Evolutionary conservation across 2,113 vertebrate species (phyloP), one percentile per base, ranked within the genome.

Genomic region (Dipodomys merriami): DNA sequence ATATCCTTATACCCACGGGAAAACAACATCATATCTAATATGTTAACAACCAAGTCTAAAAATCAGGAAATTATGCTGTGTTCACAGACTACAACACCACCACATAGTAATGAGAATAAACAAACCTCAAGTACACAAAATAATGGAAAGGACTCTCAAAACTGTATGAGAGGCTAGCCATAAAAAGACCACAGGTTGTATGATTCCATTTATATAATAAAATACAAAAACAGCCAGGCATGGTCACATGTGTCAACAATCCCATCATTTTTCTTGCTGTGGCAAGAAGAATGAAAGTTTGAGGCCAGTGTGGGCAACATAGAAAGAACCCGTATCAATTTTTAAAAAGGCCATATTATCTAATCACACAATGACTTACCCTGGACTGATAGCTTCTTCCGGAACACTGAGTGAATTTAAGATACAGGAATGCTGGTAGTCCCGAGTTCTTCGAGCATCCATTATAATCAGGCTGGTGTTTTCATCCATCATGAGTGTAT

Each of bases 391-490:
- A 68, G 99, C 98, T 97, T 99, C 99, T 96, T 99, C 99, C 79
- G 99, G 99, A 83, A 99, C 98, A 6, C 98, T 99, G 97, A 99
- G 97, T 22, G 99, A 98, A 91, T 98, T 97, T 91, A 97, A 97
- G 96, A 99, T 99, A 95, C 98, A 98, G 13, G 99, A 99, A 95
- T 99, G 98, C 91, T 98, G 98, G 95, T 99, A 99, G 97, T 99
- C 99, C 46, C 94, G 97, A 20, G 93, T 39, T 96, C 90, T 98
- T 46, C 99, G 98, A 35, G 99, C 98, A 93, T 99, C 99, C 99
- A 99, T 99, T 95, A 99, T 98, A 90, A 99, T 98, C 89, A 99
- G 71, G 72, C 98, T 98, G 60, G 98, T 98, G 7, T 94, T 98
- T 96, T 98, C 98, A 97, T 99, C 99, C 44, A 97, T 98, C 98